Conservation (phyloP, 2,888 invertebrate species). For the Amblyjoppa fuscipennis region DNA sequence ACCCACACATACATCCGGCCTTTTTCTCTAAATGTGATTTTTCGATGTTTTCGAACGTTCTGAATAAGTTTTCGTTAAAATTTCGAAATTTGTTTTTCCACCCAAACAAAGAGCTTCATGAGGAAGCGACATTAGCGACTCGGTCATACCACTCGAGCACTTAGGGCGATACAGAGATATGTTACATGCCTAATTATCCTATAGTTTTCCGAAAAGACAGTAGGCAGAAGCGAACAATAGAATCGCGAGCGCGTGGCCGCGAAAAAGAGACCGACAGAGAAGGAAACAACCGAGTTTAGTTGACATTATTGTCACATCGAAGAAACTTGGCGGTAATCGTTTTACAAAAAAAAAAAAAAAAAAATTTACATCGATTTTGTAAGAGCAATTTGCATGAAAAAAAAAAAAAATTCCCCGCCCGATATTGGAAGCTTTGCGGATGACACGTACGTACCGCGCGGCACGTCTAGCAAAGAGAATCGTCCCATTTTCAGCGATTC, state of each 20-base stretch:
- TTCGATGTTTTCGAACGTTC: no score
- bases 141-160: no score
- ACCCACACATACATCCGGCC: no score
- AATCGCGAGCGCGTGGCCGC: background rate
- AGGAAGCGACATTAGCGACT: no score
- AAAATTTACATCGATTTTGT: conserved; percentile 79
- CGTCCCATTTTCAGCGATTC: background rate
- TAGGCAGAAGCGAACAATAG: background rate
- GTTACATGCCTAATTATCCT: background rate
- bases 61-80: no score
- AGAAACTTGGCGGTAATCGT: conserved; percentile 73
- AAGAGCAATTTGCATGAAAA: conserved; percentile 76
- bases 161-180: no score
- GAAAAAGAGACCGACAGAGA: conserved; percentile 64
- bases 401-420: conserved; percentile 54
- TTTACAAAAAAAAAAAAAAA: conserved; percentile 68
- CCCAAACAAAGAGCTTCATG: no score
- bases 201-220: background rate
- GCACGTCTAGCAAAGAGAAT: conserved; percentile 24
- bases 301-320: conserved; percentile 74
- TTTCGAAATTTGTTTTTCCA: no score
- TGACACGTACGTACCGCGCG: conserved; percentile 18
- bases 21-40: no score
- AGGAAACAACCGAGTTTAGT: conserved; percentile 70
- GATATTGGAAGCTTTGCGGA: conserved; percentile 12